These are phyloP conservation scores for Macrosteles quadrilineatus DNA, from an alignment of 1,140 invertebrate species.

Conservation along the genomic window DNA sequence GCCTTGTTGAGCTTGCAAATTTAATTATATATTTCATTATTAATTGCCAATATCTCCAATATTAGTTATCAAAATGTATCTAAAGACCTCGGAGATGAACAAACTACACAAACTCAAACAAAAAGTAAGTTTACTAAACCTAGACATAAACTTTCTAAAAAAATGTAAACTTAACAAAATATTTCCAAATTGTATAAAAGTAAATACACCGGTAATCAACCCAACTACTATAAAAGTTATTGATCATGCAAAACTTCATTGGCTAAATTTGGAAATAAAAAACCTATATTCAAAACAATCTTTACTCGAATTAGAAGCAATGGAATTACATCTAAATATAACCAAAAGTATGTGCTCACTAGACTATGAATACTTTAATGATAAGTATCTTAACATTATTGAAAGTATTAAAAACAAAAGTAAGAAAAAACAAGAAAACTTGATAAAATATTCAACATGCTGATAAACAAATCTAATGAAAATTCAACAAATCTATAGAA, in stretches of 20 bases:
- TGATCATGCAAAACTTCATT: neutral
- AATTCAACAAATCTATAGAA: neutral
- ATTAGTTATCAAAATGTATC: too few relatives aligned
- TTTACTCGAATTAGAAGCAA: neutral
- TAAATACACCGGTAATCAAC: neutral
- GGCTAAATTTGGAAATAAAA: neutral
- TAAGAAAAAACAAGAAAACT: neutral
- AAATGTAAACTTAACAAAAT: neutral
- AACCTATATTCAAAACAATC: neutral
- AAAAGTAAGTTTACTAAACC: neutral
- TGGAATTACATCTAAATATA: neutral
- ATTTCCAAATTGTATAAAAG: too few relatives aligned
- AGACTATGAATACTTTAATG: neutral
- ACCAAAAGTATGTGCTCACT: neutral
- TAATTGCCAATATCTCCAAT: too few relatives aligned
- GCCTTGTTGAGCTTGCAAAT: too few relatives aligned
- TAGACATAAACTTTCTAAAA: neutral
- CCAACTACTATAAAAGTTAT: neutral
- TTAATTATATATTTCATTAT: too few relatives aligned
- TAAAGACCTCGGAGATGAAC: neutral
- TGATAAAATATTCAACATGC: neutral
- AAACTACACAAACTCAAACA: neutral
- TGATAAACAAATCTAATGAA: neutral
- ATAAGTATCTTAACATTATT: neutral
- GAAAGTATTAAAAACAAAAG: neutral